Evolutionary conservation across 1,140 invertebrate species (phyloP).

Genomic region (Papilio polyxenes): DNA sequence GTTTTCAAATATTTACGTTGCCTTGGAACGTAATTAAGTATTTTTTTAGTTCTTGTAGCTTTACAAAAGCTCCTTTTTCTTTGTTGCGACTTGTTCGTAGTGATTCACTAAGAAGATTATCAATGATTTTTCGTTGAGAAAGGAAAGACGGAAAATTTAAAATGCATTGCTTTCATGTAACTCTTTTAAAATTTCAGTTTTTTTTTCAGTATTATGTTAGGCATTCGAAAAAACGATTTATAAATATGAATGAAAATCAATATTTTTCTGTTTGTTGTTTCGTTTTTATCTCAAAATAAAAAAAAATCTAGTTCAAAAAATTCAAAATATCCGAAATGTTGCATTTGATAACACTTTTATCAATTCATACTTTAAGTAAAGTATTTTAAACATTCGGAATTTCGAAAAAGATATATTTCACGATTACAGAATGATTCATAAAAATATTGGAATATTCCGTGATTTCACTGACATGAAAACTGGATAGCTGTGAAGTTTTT

Average conservation of each 20-base stretch:
- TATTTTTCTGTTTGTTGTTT: no score
- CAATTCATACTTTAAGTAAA: no score
- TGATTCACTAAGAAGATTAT: background rate
- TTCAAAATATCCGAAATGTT: no score
- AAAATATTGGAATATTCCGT: background rate
- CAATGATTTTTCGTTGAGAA: background rate
- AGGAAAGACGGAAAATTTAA: background rate
- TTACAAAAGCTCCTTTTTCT: slow-evolving; percentile 18
- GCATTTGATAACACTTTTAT: no score
- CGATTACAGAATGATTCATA: background rate
- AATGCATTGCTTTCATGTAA: background rate
- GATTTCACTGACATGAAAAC: background rate
- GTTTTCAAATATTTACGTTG: no score
- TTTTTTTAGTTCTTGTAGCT: background rate
- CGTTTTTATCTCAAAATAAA: no score
- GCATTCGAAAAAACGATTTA: no score
- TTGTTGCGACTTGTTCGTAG: background rate
- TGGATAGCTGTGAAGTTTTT: background rate
- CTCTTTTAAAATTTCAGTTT: background rate
- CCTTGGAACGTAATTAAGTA: background rate
- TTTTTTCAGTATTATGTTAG: no score
- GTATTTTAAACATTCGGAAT: background rate
- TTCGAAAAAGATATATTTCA: background rate
- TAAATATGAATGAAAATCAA: no score
- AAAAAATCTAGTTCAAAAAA: no score